Percentiles rank a stretch among this genome's conserved stretches.
phyloP scores from a whole-genome alignment of 1,140 invertebrate species.

The Trichonephila inaurata region DNA sequence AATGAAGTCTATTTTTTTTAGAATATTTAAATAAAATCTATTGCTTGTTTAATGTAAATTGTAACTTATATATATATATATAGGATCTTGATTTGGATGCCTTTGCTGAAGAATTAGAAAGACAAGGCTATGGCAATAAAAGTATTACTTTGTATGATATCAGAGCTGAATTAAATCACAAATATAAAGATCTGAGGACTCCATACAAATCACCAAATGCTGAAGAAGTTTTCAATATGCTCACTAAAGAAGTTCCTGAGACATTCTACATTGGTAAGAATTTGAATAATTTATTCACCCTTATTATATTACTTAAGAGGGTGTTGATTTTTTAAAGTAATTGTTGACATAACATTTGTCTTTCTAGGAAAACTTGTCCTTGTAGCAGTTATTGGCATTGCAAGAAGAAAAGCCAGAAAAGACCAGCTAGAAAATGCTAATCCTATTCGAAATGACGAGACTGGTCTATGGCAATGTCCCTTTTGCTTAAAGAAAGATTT shows the following conservation, averaged over 20 bases:
- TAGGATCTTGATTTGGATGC: conserved; percentile 98
- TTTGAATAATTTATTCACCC: neutral
- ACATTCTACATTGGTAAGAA: conserved; percentile 96
- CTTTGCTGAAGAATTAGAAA: conserved; percentile 97
- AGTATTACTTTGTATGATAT: conserved; percentile 99
- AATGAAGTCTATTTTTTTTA: no score
- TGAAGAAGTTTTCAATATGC: conserved; percentile 95
- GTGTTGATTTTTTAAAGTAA: neutral
- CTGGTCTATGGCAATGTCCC: conserved; percentile 97
- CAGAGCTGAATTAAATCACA: conserved; percentile 94
- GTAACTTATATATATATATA: no score
- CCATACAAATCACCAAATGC: conserved; percentile 89
- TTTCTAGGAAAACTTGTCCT: conserved; percentile 82
- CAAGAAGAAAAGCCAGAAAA: conserved; percentile 92
- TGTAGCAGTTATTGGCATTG: conserved; percentile 82
- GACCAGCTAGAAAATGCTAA: conserved; percentile 97
- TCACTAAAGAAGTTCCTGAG: conserved; percentile 97
- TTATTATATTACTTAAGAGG: neutral
- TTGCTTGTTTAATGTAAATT: no score
- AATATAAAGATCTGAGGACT: conserved; percentile 96
- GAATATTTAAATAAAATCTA: no score
- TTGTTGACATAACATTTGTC: conserved; percentile 83
- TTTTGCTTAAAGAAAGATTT: conserved; percentile 98
- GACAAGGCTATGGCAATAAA: conserved; percentile 98
- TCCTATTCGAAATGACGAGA: conserved; percentile 95